Percentiles rank a stretch among this genome's conserved stretches.
phyloP scores from a whole-genome alignment of 2,113 vertebrate species.

The Xiphophorus hellerii region DNA sequence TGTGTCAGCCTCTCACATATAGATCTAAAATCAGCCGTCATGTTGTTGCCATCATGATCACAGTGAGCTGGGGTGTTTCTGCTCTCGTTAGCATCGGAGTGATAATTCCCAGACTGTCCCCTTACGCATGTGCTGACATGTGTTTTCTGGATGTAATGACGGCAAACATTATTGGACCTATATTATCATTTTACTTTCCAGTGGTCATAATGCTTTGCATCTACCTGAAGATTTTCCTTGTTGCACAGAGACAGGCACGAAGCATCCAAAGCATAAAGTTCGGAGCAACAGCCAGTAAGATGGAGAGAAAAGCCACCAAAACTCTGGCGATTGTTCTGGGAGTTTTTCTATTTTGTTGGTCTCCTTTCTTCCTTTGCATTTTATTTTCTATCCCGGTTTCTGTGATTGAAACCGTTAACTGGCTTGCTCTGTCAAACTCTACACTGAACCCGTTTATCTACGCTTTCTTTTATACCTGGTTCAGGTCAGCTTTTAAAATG shows the following conservation, averaged over 20 bases:
- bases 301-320: slow-evolving; percentile 1
- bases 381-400: background rate
- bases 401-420: slow-evolving; percentile 21
- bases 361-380: slow-evolving; percentile 14
- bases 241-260: slow-evolving; percentile 34
- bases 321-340: slow-evolving; percentile 39
- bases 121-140: background rate
- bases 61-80: slow-evolving; percentile 80
- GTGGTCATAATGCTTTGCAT: slow-evolving; percentile 30
- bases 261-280: slow-evolving; percentile 18
- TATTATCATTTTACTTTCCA: slow-evolving; percentile 41
- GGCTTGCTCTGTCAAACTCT: slow-evolving; percentile 43
- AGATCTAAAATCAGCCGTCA: slow-evolving; percentile 74
- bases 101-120: background rate
- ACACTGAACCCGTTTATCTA: slow-evolving; percentile 56
- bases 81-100: slow-evolving; percentile 78
- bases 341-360: slow-evolving; percentile 34
- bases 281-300: slow-evolving; percentile 16
- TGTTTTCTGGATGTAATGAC: slow-evolving; percentile 9
- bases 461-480: slow-evolving; percentile 58
- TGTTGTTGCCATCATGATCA: slow-evolving; percentile 78
- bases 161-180: background rate
- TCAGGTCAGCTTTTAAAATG: slow-evolving; percentile 37
- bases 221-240: slow-evolving; percentile 43
- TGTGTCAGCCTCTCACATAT: background rate